These are phyloP conservation scores for Drosophila athabasca DNA, from an alignment of 1,140 invertebrate species.

Conservation along the genomic window DNA sequence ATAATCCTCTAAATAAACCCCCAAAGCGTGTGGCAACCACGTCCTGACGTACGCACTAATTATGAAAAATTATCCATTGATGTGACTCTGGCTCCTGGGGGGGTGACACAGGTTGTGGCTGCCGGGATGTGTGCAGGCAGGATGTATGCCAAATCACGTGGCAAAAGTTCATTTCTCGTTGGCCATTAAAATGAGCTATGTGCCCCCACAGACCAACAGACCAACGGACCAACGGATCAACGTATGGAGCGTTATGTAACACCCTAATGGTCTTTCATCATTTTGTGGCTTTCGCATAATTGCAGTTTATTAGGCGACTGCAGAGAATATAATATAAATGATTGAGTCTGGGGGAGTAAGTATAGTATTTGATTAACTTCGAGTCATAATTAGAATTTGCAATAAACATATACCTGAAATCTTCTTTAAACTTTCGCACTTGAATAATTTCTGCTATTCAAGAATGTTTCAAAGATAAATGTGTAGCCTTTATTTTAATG, in stretches of 20 bases:
- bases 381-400: too few species aligned
- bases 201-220: constrained; percentile 25
- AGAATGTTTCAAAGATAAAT: too few species aligned
- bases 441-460: too few species aligned
- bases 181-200: constrained; percentile 69
- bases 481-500: too few species aligned
- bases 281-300: constrained; percentile 53
- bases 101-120: constrained; percentile 4
- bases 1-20: background rate
- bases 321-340: constrained; percentile 5
- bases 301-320: constrained; percentile 51
- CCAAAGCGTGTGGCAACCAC: constrained; percentile 12
- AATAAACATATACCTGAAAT: too few species aligned
- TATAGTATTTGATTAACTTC: too few species aligned
- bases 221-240: background rate
- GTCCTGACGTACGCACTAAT: constrained; percentile 45
- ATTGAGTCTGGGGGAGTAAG: background rate
- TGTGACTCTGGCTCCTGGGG: constrained; percentile 44
- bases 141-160: constrained; percentile 60
- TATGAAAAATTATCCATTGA: constrained; percentile 75
- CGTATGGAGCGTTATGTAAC: constrained; percentile 9
- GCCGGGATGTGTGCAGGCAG: background rate
- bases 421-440: too few species aligned
- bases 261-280: constrained; percentile 39
- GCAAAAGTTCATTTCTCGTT: constrained; percentile 70